Conservation (phyloP, 2,797 vertebrate species). For the Sebastes hubbsi region DNA sequence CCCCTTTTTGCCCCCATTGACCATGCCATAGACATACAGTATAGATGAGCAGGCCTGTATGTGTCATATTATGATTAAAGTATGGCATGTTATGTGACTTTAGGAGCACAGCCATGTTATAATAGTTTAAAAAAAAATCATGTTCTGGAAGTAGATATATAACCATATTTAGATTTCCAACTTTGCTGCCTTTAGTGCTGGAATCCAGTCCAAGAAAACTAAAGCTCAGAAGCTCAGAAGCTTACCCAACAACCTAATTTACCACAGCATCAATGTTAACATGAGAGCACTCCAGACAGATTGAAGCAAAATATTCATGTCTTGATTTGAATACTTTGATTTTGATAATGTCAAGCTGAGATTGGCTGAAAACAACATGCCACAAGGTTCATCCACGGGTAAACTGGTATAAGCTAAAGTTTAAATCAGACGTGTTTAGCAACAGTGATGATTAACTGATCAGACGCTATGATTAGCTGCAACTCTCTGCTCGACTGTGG, state of each 20-base stretch:
- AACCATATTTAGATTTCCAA: conserved; percentile 1
- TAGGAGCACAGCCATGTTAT: background rate
- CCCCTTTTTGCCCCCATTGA: too few relatives aligned
- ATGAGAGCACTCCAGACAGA: background rate
- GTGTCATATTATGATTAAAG: too few relatives aligned
- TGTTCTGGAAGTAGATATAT: background rate
- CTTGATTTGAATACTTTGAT: background rate
- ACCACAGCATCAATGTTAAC: background rate
- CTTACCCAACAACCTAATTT: conserved; percentile 13
- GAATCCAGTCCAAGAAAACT: conserved; percentile 11
- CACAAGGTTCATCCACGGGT: background rate
- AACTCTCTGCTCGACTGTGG: background rate
- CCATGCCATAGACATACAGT: too few relatives aligned
- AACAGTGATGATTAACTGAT: background rate
- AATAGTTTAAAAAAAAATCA: background rate
- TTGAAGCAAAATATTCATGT: background rate
- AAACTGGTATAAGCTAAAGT: background rate
- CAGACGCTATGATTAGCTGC: conserved; percentile 19
- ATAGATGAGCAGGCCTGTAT: too few relatives aligned
- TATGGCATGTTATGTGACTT: too few relatives aligned
- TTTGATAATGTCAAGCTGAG: background rate
- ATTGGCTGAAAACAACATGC: background rate
- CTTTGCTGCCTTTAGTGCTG: background rate
- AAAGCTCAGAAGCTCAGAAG: conserved; percentile 13
- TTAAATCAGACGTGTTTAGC: background rate